phyloP scores from a whole-genome alignment of 2,113 vertebrate species.

The Cyanoderma ruficeps region DNA sequence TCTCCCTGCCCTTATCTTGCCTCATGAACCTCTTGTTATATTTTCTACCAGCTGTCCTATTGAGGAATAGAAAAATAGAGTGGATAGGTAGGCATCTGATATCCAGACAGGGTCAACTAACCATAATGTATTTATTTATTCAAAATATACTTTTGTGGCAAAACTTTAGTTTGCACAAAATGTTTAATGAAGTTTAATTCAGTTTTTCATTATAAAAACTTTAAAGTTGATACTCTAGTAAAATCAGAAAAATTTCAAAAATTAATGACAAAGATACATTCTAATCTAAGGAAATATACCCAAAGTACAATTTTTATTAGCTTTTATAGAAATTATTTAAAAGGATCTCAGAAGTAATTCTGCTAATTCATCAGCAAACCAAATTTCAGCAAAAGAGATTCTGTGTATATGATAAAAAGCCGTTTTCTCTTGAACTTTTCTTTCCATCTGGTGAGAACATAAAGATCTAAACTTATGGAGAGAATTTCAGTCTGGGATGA shows the following conservation, averaged over 20 bases:
- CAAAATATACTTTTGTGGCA: not conserved
- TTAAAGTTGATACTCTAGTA: not conserved
- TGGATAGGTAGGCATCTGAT: not conserved
- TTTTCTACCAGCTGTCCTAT: not conserved
- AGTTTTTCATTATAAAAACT: not conserved
- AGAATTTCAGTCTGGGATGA: not conserved
- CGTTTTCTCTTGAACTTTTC: not conserved
- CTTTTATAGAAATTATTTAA: not conserved
- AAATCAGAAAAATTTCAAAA: not conserved
- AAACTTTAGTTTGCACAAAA: not conserved
- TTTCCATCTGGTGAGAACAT: not conserved
- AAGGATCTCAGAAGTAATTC: not conserved
- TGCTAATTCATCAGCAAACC: not conserved
- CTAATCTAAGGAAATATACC: not conserved
- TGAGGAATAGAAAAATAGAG: not conserved
- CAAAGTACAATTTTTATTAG: not conserved
- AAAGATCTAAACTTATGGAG: fast-evolving
- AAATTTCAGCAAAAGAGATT: not conserved
- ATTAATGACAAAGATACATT: not conserved
- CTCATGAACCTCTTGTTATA: not conserved
- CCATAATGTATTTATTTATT: not conserved
- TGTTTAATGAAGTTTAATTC: not conserved
- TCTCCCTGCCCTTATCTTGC: not conserved
- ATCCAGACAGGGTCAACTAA: not conserved
- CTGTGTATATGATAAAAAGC: not conserved